phyloP scores from a whole-genome alignment of 53 echinoderm and acorn worm genomes.

The Henricia sp. region DNA sequence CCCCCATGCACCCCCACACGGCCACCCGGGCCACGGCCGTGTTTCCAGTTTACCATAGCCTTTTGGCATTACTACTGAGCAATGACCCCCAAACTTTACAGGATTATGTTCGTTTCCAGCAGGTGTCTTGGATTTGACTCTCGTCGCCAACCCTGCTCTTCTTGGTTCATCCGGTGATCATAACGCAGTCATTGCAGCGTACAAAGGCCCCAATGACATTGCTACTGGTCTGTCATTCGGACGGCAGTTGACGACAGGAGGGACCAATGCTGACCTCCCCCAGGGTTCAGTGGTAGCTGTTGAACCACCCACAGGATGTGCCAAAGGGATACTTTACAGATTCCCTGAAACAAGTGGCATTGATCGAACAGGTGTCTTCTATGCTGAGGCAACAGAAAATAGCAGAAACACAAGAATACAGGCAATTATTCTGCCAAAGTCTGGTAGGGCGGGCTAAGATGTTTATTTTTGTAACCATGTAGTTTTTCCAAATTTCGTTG shows the following conservation, averaged over 20 bases:
- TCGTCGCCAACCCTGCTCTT: slow-evolving; percentile 14
- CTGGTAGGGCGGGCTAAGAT: background rate
- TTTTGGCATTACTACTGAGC: too few species aligned
- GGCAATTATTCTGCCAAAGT: background rate
- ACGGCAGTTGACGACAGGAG: background rate
- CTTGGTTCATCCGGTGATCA: background rate
- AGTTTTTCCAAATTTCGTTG: background rate
- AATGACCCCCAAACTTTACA: too few species aligned
- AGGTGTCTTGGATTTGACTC: background rate
- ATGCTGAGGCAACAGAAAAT: background rate
- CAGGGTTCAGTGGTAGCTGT: background rate
- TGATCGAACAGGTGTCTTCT: slow-evolving; percentile 17
- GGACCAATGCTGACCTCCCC: slow-evolving; percentile 3
- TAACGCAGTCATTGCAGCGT: slow-evolving; percentile 22
- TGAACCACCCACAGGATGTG: background rate
- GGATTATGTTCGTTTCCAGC: background rate
- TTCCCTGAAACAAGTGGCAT: slow-evolving; percentile 17
- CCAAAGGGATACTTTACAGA: background rate
- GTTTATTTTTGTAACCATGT: background rate
- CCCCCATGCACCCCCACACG: too few species aligned
- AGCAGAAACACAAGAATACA: background rate
- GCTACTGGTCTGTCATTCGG: background rate
- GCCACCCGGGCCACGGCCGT: too few species aligned
- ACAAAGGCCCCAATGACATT: slow-evolving; percentile 12
- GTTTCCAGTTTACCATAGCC: too few species aligned